Base-by-base conservation (phyloP, 2,888 invertebrate species). In the Julus scandinavius region DNA sequence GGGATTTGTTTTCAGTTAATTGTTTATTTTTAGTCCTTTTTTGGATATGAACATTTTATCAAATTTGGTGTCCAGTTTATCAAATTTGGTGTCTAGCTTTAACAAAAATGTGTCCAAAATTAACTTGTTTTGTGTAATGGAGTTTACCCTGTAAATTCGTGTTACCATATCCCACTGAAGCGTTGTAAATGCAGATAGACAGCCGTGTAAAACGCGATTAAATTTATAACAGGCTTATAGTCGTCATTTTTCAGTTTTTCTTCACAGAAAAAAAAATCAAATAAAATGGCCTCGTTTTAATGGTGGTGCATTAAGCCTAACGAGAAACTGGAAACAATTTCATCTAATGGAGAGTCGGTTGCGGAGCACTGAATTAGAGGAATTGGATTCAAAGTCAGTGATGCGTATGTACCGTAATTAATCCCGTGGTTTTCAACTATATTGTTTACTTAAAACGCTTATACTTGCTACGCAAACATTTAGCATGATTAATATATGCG, bases 381-480 rank as follows among this genome's bases (percentile, higher is more conserved):
- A 72, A 72, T 72, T 72, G 72, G 29, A 72, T 72, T 72, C 72
- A 29, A 72, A 72, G 29, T 72, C 72, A 72, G 72, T 20, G 29
- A 72, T 72, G 72, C 72, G 72, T 72, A 72, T n/a, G 72, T 72
- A 29, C 72, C 72, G 72, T 72, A 72, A 72, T 72, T 72, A 72
- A 72, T 72, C 72, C 29, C 3, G 72, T 13, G 72, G 72, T 72
- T 72, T 72, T 29, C 9, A 29, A 29, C n/a, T n/a, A n/a, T 72
- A 72, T 72, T 72, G 72, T 72, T 72, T 72, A 72, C 72, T 72
- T 72, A 72, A 72, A 72, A 29, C 72, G 72, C 72, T 6, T 29
- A 72, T 63, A 63, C 63, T 63, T 63, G 6, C 20, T 63, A n/a
- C 3, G 72, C 72, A 72, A 72, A 72, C 72, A 72, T 72, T 72